phyloP scores from a whole-genome alignment of 1,140 invertebrate species.

The Meloidogyne floridensis region DNA sequence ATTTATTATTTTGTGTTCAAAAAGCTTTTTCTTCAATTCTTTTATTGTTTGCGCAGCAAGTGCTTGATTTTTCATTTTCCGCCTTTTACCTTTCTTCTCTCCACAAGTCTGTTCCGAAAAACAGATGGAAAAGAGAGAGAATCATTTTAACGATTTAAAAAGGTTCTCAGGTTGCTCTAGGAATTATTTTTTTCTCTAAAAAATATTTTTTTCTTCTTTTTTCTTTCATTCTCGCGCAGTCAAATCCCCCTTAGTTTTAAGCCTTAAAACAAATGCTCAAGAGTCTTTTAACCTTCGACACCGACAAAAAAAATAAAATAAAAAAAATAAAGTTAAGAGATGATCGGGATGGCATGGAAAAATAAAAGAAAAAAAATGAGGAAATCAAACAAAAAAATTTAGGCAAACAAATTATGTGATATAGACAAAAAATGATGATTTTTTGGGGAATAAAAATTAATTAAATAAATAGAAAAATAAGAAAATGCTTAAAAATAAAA shows the following conservation, averaged over 20 bases:
- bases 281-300: constrained; percentile 8
- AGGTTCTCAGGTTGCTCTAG: neutral
- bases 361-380: neutral
- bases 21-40: neutral
- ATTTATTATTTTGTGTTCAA: neutral
- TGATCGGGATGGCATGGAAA: neutral
- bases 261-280: constrained; percentile 7
- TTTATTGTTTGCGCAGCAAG: neutral
- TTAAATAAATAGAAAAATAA: neutral
- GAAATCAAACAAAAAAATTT: neutral
- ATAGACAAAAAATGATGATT: neutral
- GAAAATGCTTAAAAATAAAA: neutral
- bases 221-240: constrained; percentile 5
- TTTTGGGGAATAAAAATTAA: neutral
- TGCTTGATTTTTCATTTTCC: constrained; percentile 1
- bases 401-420: neutral
- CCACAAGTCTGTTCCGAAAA: neutral
- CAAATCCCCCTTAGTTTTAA: neutral
- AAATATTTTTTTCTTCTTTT: neutral
- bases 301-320: neutral
- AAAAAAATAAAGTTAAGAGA: neutral
- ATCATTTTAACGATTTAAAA: neutral
- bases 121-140: neutral
- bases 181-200: neutral
- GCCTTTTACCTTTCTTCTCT: neutral